Percentiles rank a stretch among this genome's conserved stretches.
phyloP scores from a whole-genome alignment of 2,113 vertebrate species.

The Oxyruncus cristatus region DNA sequence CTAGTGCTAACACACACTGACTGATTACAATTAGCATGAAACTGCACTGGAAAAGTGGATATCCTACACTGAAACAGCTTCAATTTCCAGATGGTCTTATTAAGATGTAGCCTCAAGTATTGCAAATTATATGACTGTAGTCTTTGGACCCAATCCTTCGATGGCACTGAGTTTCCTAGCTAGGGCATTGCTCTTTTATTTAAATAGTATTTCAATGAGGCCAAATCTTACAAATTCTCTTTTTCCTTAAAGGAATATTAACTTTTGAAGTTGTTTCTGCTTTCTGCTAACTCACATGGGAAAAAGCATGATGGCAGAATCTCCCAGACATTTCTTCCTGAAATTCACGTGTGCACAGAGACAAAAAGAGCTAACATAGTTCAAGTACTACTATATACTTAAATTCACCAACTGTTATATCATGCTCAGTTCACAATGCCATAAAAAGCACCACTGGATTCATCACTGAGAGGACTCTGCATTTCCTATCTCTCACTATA shows the following conservation, averaged over 20 bases:
- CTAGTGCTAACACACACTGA: neutral
- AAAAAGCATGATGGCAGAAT: neutral
- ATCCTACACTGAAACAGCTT: neutral
- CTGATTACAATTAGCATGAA: neutral
- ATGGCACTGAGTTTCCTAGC: neutral
- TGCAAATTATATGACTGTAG: neutral
- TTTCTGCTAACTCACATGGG: neutral
- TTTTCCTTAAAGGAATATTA: slow-evolving; percentile 8
- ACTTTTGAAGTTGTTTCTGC: neutral
- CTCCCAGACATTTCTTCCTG: neutral
- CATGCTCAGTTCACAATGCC: neutral
- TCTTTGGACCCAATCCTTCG: neutral
- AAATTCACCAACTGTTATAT: neutral
- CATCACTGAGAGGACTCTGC: neutral
- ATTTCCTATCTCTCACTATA: neutral
- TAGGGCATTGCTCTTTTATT: neutral
- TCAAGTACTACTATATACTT: neutral
- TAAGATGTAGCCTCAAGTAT: neutral
- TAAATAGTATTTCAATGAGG: neutral
- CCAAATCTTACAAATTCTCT: neutral
- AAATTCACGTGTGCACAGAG: neutral
- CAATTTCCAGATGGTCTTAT: slow-evolving; percentile 16
- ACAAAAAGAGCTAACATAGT: neutral
- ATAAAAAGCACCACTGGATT: neutral
- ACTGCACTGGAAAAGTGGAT: neutral